These are phyloP conservation scores for Acrocyrtus sp. DNA, from an alignment of 2,888 invertebrate genomes.

Conservation along the genomic window DNA sequence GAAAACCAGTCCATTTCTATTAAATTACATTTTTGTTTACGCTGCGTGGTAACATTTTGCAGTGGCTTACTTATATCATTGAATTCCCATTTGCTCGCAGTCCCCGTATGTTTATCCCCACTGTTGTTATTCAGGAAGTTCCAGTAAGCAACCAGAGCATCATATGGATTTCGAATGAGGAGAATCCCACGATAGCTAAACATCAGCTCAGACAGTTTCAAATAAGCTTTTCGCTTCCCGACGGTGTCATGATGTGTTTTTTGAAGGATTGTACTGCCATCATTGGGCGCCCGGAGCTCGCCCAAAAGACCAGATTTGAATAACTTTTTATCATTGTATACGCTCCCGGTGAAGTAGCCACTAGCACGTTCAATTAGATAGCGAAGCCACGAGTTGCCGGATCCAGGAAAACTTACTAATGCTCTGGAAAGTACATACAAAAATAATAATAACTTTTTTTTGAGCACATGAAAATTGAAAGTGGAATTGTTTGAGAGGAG, in stretches of 20 bases:
- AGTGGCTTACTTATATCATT: conserved; percentile 29
- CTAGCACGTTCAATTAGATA: conserved; percentile 65
- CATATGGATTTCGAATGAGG: conserved; percentile 65
- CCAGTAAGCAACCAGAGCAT: conserved; percentile 65
- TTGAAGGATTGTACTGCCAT: conserved; percentile 65
- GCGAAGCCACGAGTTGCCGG: conserved; percentile 66
- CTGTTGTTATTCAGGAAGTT: conserved; percentile 63
- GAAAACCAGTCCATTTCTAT: too few species aligned
- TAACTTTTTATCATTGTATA: conserved; percentile 64
- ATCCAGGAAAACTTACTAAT: conserved; percentile 65
- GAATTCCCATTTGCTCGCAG: conserved; percentile 31
- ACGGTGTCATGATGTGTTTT: conserved; percentile 65
- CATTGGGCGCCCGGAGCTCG: conserved; percentile 64
- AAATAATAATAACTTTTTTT: conserved; percentile 1
- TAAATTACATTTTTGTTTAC: too few species aligned
- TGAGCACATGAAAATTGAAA: conserved; percentile 2
- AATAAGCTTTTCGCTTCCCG: conserved; percentile 43
- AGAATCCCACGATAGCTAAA: conserved; percentile 64
- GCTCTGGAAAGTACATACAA: conserved; percentile 56
- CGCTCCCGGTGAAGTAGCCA: conserved; percentile 65
- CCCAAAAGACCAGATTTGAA: conserved; percentile 63
- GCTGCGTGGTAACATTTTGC: too few species aligned
- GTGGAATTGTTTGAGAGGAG: neutral
- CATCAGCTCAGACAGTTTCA: conserved; percentile 58
- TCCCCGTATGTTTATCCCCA: conserved; percentile 31